Evolutionary conservation across 2,888 invertebrate genomes (phyloP), one percentile per base, ranked within the genome.

Genomic region (Corbicula japonica): DNA sequence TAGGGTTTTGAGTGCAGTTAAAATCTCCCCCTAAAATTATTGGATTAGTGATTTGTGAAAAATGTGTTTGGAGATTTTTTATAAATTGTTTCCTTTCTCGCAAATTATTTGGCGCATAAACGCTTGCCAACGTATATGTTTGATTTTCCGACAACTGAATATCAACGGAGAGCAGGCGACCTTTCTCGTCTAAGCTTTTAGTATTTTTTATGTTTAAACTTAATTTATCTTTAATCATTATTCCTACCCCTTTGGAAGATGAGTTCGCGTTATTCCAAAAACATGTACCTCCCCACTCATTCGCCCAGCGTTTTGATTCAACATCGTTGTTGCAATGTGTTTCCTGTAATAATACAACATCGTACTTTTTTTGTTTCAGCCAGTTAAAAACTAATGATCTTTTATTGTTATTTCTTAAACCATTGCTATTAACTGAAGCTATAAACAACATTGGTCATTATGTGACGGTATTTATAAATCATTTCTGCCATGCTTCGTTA

Each of bases 251-350:
- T 41, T 41, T 41, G 41, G 41, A 41, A 18, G 10, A 12, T 12
- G 12, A 12, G 18, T 41, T 18, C 18, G 12, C 41, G 18, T 41
- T 41, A 41, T 41, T 41, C 41, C 41, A 41, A 18, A 10, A 18
- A 12, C n/a, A n/a, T n/a, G n/a, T 26, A 28, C 66, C 50, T 4
- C 35, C 41, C 63, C 63, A 65, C n/a, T 65, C n/a, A n/a, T n/a
- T 8, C 2, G 30, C 50, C 63, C 63, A 66, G 10, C 21, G 2
- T 12, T 21, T 38, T 35, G 48, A 28, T 38, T 66, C 66, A 2
- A 5, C 18, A 8, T 38, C 15, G 34, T 32, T 54, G 10, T 26
- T 30, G 28, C 54, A 56, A 26, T 56, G 56, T 12, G 56, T 56
- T 38, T 66, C 38, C 26, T 66, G 66, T 8, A 66, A 21, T 1